A percentile compares a stretch with the other conserved stretches of the same genome.
Evolutionary conservation across 37 sponge, comb jelly and placozoan genomes (phyloP).

Genomic region (Crambe crambe): DNA sequence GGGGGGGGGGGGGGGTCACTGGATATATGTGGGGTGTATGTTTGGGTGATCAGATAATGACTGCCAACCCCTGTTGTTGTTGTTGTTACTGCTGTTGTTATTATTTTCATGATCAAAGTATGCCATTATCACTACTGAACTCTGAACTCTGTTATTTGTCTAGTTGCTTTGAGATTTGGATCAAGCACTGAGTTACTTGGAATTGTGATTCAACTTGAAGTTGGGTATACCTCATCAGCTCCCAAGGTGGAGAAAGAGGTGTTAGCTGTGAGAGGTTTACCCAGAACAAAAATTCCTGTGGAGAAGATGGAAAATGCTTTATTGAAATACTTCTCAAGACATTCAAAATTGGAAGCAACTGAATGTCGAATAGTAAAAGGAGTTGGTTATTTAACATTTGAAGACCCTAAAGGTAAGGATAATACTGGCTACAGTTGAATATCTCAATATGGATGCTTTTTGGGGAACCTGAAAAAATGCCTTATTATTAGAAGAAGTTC

Average conservation of each 20-base stretch:
- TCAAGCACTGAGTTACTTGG: neutral
- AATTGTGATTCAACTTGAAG: neutral
- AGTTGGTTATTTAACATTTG: conserved; percentile 6
- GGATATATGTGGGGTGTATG: too few relatives aligned
- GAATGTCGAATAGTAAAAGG: neutral
- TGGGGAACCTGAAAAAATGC: too few relatives aligned
- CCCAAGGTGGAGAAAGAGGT: neutral
- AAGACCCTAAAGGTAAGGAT: conserved; percentile 7
- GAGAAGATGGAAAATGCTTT: neutral
- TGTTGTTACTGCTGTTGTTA: too few relatives aligned
- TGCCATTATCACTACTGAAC: too few relatives aligned
- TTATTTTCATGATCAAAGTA: too few relatives aligned
- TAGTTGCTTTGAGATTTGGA: neutral
- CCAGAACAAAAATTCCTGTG: neutral
- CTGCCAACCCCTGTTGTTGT: too few relatives aligned
- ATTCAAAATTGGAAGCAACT: neutral
- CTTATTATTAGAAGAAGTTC: too few relatives aligned
- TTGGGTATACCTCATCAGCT: neutral
- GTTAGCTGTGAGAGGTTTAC: too few relatives aligned
- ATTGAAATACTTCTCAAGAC: neutral
- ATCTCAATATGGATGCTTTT: too few relatives aligned
- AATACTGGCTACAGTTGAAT: too few relatives aligned
- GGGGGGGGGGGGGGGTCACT: too few relatives aligned
- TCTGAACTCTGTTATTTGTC: neutral
- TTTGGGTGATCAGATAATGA: too few relatives aligned